Evolutionary conservation across 2,888 invertebrate species (phyloP).

Genomic region (Oligia fasciuncula): DNA sequence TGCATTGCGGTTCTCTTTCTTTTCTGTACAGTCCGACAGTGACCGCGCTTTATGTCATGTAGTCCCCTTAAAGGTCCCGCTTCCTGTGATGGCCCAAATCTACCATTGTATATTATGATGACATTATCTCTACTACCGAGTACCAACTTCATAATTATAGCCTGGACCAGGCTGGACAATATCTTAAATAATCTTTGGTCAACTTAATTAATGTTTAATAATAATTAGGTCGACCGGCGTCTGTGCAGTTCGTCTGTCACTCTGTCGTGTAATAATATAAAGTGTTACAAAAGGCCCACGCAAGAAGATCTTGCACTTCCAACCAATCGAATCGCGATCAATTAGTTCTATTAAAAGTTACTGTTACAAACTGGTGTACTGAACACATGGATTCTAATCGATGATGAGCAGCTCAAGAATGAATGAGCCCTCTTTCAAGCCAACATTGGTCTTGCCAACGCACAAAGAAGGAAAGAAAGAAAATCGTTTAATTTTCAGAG

Average conservation of each 20-base stretch:
- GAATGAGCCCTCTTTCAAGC: not conserved
- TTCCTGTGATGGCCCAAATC: not conserved
- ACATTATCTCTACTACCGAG: not conserved
- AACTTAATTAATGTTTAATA: conserved; percentile 27
- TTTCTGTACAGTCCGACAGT: no score
- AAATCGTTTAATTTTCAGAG: not conserved
- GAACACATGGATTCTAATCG: not conserved
- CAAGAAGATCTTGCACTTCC: not conserved
- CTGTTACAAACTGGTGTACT: not conserved
- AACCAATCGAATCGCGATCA: not conserved
- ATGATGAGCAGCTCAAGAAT: not conserved
- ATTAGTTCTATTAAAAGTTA: not conserved
- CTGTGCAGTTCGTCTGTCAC: conserved; percentile 7
- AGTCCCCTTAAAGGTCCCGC: not conserved
- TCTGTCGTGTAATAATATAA: not conserved
- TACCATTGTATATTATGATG: not conserved
- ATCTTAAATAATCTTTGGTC: not conserved
- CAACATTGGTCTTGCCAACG: not conserved
- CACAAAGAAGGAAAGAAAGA: not conserved
- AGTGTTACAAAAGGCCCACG: conserved; percentile 15
- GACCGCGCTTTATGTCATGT: no score
- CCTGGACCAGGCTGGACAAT: no score
- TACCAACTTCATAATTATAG: not conserved
- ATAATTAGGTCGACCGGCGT: conserved; percentile 11
- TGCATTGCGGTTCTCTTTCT: no score